These are phyloP conservation scores for Epistrophe eligans DNA, from an alignment of 2,888 invertebrate species.

Conservation along the genomic window DNA sequence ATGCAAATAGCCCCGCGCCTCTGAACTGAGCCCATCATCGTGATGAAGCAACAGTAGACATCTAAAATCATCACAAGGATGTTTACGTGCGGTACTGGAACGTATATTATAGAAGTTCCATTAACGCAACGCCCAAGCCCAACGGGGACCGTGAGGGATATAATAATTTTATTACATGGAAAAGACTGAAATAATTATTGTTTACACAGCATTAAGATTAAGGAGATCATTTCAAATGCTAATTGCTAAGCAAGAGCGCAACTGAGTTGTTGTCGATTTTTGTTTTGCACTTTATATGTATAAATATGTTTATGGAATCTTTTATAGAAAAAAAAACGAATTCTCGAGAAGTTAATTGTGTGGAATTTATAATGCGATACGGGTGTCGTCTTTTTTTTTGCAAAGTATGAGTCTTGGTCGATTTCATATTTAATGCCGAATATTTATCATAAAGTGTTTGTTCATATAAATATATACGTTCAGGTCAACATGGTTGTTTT, in stretches of 20 bases:
- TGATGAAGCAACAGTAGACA: constrained; percentile 39
- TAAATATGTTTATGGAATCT: neutral
- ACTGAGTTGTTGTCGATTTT: constrained; percentile 29
- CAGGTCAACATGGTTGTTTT: neutral
- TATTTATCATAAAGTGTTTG: neutral
- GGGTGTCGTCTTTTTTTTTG: neutral
- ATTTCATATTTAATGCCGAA: neutral
- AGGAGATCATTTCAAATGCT: constrained; percentile 65
- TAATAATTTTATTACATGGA: constrained; percentile 72
- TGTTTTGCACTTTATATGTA: no score
- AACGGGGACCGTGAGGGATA: constrained; percentile 28
- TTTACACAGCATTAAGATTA: constrained; percentile 74
- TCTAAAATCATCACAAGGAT: constrained; percentile 38
- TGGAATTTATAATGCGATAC: constrained; percentile 42
- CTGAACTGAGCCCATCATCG: constrained; percentile 13
- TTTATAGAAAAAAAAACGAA: constrained; percentile 2
- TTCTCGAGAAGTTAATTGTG: constrained; percentile 55
- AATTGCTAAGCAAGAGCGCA: constrained; percentile 56
- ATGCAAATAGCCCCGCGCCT: constrained; percentile 17
- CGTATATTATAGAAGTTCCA: neutral
- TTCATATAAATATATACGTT: neutral
- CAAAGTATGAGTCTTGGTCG: neutral
- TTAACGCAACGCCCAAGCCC: no score
- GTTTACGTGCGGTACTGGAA: neutral
- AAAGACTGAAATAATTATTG: constrained; percentile 71